phyloP scores from a whole-genome alignment of 2,888 invertebrate species.

The Hoplodrina blanda region DNA sequence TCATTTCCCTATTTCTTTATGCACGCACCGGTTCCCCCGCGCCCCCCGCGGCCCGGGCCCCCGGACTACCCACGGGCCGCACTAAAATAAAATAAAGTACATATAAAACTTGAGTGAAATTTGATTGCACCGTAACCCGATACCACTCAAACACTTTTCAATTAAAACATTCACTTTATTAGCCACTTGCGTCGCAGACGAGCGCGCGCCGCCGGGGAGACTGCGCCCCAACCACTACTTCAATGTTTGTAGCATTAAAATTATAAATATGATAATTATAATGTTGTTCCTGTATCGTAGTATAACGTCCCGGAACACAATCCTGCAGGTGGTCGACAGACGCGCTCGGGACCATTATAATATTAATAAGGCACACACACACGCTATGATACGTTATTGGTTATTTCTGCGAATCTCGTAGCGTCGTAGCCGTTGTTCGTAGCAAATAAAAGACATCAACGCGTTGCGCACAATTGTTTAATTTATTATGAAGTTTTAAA shows the following conservation, averaged over 20 bases:
- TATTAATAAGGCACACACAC: background rate
- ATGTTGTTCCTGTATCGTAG: background rate
- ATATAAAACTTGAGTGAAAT: slow-evolving; percentile 49
- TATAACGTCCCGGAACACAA: background rate
- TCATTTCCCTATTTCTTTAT: slow-evolving; percentile 25
- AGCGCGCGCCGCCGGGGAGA: background rate
- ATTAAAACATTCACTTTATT: slow-evolving; percentile 54
- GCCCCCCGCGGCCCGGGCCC: background rate
- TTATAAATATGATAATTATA: background rate
- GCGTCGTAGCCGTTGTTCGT: slow-evolving; percentile 41
- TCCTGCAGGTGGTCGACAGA: no score
- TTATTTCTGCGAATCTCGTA: slow-evolving; percentile 10
- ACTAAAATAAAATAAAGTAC: slow-evolving; percentile 56
- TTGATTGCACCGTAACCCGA: slow-evolving; percentile 51
- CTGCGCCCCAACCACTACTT: no score
- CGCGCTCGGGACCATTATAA: background rate
- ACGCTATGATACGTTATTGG: background rate
- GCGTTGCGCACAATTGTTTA: slow-evolving; percentile 21
- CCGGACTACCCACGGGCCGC: slow-evolving; percentile 22
- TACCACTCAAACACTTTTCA: slow-evolving; percentile 33
- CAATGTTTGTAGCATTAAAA: background rate
- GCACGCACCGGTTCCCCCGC: background rate
- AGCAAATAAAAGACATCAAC: slow-evolving; percentile 63
- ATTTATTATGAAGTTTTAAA: background rate
- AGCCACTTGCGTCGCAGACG: slow-evolving; percentile 24